phyloP scores from a whole-genome alignment of 2,113 vertebrate species.

The Myotis yumanensis region DNA sequence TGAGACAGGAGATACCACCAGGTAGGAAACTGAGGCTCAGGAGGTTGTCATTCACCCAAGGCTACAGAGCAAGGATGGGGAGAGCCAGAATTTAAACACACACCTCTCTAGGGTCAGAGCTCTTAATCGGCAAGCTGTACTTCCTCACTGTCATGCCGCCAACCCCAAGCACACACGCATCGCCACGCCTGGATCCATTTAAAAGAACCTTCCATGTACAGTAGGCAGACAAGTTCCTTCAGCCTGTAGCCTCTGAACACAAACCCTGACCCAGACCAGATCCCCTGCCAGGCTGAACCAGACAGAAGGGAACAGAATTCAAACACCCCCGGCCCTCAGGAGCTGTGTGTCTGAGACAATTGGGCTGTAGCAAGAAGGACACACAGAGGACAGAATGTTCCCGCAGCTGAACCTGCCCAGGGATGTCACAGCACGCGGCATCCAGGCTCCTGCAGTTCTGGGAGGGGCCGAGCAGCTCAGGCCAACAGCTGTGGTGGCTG shows the following conservation, averaged over 20 bases:
- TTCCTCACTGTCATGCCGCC: not conserved
- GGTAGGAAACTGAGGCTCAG: slow-evolving; percentile 1
- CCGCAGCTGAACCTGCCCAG: slow-evolving; percentile 25
- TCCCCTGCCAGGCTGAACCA: not conserved
- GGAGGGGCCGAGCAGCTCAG: not conserved
- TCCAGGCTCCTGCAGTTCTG: not conserved
- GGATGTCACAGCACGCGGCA: slow-evolving; percentile 10
- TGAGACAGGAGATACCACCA: not conserved
- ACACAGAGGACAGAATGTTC: slow-evolving; percentile 56
- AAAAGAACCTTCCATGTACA: not conserved
- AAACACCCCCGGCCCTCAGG: not conserved
- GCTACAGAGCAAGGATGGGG: not conserved
- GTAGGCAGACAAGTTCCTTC: slow-evolving; percentile 20
- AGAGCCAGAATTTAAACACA: not conserved
- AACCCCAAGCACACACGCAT: not conserved
- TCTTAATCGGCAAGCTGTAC: not conserved
- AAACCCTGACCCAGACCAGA: slow-evolving; percentile 34
- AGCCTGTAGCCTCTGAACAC: slow-evolving; percentile 1
- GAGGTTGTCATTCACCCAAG: not conserved
- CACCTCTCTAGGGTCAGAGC: not conserved
- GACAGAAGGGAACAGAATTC: slow-evolving; percentile 9
- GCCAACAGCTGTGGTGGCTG: not conserved
- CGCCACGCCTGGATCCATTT: not conserved
- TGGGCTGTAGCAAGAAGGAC: slow-evolving; percentile 57
- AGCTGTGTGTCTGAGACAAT: slow-evolving; percentile 35